Evolutionary conservation across 2,888 invertebrate genomes (phyloP), one percentile per base, ranked within the genome.

Genomic region (Trichopoda pennipes): DNA sequence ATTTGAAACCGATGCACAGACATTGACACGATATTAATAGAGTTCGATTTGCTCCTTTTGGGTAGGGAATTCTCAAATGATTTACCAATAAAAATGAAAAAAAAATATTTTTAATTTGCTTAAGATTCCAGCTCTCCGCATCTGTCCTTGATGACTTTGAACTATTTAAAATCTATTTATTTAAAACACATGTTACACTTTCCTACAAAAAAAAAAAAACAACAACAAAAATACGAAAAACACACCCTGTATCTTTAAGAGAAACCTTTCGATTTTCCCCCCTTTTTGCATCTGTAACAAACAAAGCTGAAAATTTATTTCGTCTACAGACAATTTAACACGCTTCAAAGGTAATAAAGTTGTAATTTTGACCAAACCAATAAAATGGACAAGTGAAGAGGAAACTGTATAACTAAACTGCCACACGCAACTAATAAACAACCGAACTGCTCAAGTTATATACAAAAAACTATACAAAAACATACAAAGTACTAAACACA

Each of bases 331-430:
- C 77, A 80, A 80, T 80, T 80, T 66, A 74, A 74, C 68, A 80
- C 61, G 68, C 73, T 74, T 74, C 28, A 61, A 69, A 74, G 68
- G 79, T 80, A 80, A 80, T 80, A 80, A 80, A 80, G 79, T 80
- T 72, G 78, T 72, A 64, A 23, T 28, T 23, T 49, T 28, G 51
- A 35, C 42, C 55, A 72, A 28, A 76, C 64, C 64, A 81, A 81
- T 81, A 77, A 78, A 78, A 81, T 68, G 81, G 70, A 70, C 74
- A 75, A 78, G 70, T 78, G 78, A 78, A 78, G 78, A 69, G 69
- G 53, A 74, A 73, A 73, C 38, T 38, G 19, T 32, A 47, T 16
- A 75, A 51, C 53, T 32, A 61, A 77, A 64, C 70, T 78, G 78
- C 78, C 70, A 78, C 78, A 78, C 78, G 78, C 78, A 78, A 78